Conservation (phyloP, 2,113 vertebrate species). For the Notarius lentiginosus region DNA sequence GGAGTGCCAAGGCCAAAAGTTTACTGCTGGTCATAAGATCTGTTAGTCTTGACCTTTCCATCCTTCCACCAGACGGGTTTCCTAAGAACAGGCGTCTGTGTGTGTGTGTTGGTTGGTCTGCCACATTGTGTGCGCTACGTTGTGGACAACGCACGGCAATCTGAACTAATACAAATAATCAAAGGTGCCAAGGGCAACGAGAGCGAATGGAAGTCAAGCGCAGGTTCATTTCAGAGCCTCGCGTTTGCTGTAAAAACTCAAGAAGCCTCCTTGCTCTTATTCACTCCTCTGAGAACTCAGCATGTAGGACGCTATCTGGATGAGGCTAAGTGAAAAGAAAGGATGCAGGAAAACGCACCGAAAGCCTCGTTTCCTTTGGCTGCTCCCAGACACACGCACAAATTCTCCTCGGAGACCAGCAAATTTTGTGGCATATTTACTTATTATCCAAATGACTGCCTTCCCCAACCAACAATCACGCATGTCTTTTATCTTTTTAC, state of each 20-base stretch:
- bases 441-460: slow-evolving; percentile 80
- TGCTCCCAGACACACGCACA: slow-evolving; percentile 43
- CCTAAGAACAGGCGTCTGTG: slow-evolving; percentile 6
- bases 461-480: slow-evolving; percentile 77
- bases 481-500: slow-evolving; percentile 77
- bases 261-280: slow-evolving; percentile 57
- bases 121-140: not conserved
- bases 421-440: slow-evolving; percentile 74
- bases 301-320: slow-evolving; percentile 43
- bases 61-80: slow-evolving; percentile 36
- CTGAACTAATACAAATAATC: slow-evolving; percentile 48
- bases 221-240: slow-evolving; percentile 39
- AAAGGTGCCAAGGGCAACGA: slow-evolving; percentile 42
- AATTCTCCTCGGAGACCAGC: slow-evolving; percentile 42
- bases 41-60: slow-evolving; percentile 23
- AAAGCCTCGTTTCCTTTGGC: slow-evolving; percentile 53
- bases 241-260: slow-evolving; percentile 42
- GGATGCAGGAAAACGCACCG: slow-evolving; percentile 57
- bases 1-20: slow-evolving; percentile 55
- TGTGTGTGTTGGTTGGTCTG: slow-evolving; percentile 7
- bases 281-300: slow-evolving; percentile 61
- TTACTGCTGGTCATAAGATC: slow-evolving; percentile 59
- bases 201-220: slow-evolving; percentile 47
- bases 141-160: slow-evolving; percentile 16
- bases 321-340: slow-evolving; percentile 64